phyloP scores from a whole-genome alignment of 2,113 vertebrate genomes.

The Ia io region DNA sequence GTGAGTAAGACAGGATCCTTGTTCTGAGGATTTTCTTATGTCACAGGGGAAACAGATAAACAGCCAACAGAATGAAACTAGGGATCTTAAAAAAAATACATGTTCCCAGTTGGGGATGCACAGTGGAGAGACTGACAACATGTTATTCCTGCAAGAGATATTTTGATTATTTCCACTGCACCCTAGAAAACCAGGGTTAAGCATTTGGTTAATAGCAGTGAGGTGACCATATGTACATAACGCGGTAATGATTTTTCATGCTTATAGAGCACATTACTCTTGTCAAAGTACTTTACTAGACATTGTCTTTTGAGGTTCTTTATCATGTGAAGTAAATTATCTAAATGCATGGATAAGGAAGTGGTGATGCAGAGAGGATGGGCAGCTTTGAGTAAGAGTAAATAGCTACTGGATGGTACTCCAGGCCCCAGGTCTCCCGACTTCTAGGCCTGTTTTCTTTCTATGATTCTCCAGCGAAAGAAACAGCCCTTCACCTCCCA shows the following conservation, averaged over 20 bases:
- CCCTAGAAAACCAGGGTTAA: background rate
- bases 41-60: background rate
- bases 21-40: background rate
- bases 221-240: background rate
- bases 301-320: background rate
- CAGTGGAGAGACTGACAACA: background rate
- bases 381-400: background rate
- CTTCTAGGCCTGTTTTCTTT: background rate
- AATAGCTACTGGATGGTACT: background rate
- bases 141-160: background rate
- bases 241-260: background rate
- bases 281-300: background rate
- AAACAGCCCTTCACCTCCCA: background rate
- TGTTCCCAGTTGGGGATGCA: background rate
- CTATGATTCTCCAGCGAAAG: background rate
- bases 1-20: background rate
- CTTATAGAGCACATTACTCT: background rate
- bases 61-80: background rate
- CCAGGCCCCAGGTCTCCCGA: background rate
- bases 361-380: background rate
- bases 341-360: background rate
- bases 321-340: background rate
- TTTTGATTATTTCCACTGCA: background rate
- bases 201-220: background rate
- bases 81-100: background rate